Conservation (phyloP, 2,888 invertebrate species). For the Caenorhabditis afra region DNA sequence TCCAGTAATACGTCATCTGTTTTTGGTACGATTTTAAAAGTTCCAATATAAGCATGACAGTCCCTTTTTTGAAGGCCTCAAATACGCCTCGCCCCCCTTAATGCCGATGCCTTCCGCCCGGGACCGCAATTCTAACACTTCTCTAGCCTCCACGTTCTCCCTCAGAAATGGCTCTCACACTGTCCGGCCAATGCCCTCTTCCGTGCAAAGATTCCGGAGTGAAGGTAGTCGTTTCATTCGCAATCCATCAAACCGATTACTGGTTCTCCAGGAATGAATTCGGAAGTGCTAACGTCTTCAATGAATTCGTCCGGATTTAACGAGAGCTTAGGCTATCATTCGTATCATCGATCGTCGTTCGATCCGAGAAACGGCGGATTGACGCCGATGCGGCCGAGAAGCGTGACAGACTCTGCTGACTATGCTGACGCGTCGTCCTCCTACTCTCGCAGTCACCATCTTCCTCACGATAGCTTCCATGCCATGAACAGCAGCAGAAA, state of each 20-base stretch:
- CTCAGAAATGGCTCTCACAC: constrained; percentile 44
- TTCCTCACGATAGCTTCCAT: constrained; percentile 51
- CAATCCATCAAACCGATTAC: neutral
- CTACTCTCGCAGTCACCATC: constrained; percentile 21
- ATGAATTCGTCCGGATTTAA: constrained; percentile 42
- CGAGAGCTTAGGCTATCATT: constrained; percentile 55
- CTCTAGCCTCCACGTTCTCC: constrained; percentile 53
- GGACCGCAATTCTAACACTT: constrained; percentile 56
- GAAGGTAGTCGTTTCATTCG: constrained; percentile 62
- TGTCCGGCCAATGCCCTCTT: constrained; percentile 58
- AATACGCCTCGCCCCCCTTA: constrained; percentile 25
- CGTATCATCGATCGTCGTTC: constrained; percentile 49
- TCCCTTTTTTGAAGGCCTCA: constrained; percentile 20
- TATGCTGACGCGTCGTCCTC: constrained; percentile 17
- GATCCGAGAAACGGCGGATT: constrained; percentile 43
- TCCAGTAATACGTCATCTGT: constrained; percentile 39
- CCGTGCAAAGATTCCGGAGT: constrained; percentile 75
- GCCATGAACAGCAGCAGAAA: constrained; percentile 6
- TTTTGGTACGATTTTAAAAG: constrained; percentile 14
- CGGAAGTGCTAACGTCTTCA: constrained; percentile 52
- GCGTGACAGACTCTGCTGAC: constrained; percentile 49
- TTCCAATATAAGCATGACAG: neutral
- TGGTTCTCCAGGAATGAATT: constrained; percentile 56
- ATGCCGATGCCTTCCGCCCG: constrained; percentile 39
- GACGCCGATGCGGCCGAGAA: constrained; percentile 48